Percentiles rank a stretch among this genome's conserved stretches.
Conservation (phyloP, 2,113 vertebrate genomes). For the Notarius lentiginosus region DNA sequence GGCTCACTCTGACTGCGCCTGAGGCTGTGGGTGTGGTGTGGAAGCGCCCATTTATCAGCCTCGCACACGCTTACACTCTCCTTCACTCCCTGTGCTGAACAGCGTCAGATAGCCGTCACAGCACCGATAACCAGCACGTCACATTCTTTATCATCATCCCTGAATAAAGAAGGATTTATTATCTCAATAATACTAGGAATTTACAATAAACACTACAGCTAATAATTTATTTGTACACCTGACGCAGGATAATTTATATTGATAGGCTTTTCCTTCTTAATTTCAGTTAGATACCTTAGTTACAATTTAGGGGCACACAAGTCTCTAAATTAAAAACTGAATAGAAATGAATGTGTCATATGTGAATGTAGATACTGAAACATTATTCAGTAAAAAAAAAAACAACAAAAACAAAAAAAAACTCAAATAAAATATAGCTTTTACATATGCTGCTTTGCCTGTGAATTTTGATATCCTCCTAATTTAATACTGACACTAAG, state of each 20-base stretch:
- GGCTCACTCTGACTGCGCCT: neutral
- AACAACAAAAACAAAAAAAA: neutral
- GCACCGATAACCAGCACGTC: neutral
- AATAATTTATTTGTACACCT: neutral
- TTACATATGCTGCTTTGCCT: no score
- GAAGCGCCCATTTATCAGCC: constrained; percentile 13
- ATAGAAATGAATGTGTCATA: neutral
- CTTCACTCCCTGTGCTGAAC: constrained; percentile 28
- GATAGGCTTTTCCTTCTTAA: neutral
- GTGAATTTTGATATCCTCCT: neutral
- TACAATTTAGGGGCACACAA: neutral
- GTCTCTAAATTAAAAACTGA: neutral
- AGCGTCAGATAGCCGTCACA: constrained; percentile 6
- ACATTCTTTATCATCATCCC: neutral
- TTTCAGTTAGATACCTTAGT: neutral
- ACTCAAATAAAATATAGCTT: neutral
- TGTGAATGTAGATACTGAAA: neutral
- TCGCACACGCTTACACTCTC: neutral
- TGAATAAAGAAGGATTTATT: neutral
- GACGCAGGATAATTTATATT: neutral
- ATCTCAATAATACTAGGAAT: neutral
- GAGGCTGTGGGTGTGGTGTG: constrained; percentile 20
- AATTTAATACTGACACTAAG: neutral
- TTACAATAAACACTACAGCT: neutral
- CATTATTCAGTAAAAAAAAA: neutral